Evolutionary conservation across 2,888 invertebrate species (phyloP), one percentile per base, ranked within the genome.

Genomic region (Drosophila greeni): DNA sequence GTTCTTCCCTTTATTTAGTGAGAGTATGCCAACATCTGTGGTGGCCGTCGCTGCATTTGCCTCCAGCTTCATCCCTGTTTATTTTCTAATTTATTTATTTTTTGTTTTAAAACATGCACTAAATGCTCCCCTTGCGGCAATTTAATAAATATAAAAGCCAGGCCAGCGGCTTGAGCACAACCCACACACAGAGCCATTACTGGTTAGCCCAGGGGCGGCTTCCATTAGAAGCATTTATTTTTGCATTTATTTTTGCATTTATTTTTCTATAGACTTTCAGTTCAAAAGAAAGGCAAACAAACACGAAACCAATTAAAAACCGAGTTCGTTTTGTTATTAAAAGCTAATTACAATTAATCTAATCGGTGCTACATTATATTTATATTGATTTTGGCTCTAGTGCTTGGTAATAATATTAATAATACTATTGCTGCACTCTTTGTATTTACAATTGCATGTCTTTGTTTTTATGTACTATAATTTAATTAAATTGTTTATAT

Each of bases 111-210:
- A 80, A 80, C 84, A 82, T 76, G 80, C 82, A 70, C 79, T 84
- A 84, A 80, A 80, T 80, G 79, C 69, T 82, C 74, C 79, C 79
- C 82, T 70, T 82, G 79, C 76, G 79, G 84, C 79, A 72, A 82
- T 80, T 80, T 76, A 79, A 80, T 84, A 79, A 72, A 76, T 74
- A 79, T 76, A 84, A 84, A 82, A 79, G 79, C 74, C 72, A 69
- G 61, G 61, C 67, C 64, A 66, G 61, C 39, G 71, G 69, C 76
- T 70, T 61, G 48, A 69, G 55, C 37, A 55, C 39, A 47, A 45
- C 55, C 42, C 45, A 24, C 42, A 24, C 45, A 47, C 43, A 49
- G 26, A 45, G 51, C 31, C 54, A 51, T 59, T 48, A 52, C 43
- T 33, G 20, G 14, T 33, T 24, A 34, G 42, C n/a, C n/a, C 62